phyloP scores from a whole-genome alignment of 2,797 vertebrate genomes.

The Euphonia xanthogaster region DNA sequence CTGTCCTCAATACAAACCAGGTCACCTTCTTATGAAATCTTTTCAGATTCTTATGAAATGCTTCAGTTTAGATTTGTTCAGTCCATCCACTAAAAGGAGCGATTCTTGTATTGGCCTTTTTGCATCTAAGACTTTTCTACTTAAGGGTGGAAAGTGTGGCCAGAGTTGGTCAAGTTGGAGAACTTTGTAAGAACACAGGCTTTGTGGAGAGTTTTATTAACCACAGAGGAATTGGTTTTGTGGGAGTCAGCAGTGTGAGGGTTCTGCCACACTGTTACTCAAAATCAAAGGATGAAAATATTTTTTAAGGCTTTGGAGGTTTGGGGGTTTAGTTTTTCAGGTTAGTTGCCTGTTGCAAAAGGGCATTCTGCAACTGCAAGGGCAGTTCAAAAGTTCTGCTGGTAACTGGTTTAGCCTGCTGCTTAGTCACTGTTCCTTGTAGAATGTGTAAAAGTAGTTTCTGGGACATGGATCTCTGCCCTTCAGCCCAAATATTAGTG shows the following conservation, averaged over 20 bases:
- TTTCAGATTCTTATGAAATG: not conserved
- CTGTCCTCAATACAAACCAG: not conserved
- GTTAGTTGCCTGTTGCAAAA: not conserved
- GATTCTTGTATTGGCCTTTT: not conserved
- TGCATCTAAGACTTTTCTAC: not conserved
- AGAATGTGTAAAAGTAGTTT: not conserved
- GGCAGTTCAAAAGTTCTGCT: not conserved
- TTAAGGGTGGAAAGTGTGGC: not conserved
- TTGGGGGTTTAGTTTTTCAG: not conserved
- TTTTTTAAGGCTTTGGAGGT: not conserved
- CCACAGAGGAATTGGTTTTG: not conserved
- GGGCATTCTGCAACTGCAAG: fast-evolving
- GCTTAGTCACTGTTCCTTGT: not conserved
- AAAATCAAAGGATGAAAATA: not conserved
- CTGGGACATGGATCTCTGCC: not conserved
- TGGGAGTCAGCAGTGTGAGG: not conserved
- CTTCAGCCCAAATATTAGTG: not conserved
- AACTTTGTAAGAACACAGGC: not conserved
- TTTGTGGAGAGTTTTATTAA: not conserved
- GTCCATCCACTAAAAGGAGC: not conserved
- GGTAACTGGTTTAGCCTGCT: not conserved
- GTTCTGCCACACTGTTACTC: not conserved
- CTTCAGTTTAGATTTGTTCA: not conserved
- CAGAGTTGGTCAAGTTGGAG: not conserved
- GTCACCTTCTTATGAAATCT: not conserved